Evolutionary conservation across 2,113 vertebrate genomes (phyloP).

Genomic region (Oncorhynchus gorbuscha): DNA sequence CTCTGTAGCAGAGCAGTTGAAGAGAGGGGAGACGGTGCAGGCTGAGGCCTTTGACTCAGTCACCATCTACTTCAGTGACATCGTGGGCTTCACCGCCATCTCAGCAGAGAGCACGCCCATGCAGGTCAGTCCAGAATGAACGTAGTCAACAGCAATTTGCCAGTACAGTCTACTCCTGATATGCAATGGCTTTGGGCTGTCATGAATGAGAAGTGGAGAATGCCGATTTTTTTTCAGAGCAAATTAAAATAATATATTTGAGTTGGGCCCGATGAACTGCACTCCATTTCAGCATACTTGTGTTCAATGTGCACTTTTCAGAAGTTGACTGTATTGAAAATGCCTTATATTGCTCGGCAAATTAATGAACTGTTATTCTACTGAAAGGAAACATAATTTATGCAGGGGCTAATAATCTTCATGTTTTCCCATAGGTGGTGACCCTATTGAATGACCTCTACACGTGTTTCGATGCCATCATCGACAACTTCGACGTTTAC

Average conservation of each 20-base stretch:
- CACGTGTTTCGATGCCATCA: constrained; percentile 93
- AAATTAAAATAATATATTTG: too few species aligned
- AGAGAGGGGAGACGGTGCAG: constrained; percentile 85
- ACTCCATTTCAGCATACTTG: too few species aligned
- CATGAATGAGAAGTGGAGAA: too few species aligned
- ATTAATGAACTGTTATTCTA: too few species aligned
- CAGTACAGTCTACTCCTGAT: not conserved
- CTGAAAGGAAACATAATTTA: too few species aligned
- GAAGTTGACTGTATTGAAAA: too few species aligned
- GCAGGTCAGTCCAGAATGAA: constrained; percentile 65
- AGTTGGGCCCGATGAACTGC: too few species aligned
- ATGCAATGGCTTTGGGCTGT: too few species aligned
- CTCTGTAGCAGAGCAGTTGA: constrained; percentile 90
- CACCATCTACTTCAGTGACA: constrained; percentile 95
- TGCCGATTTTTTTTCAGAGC: too few species aligned
- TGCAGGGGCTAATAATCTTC: not conserved
- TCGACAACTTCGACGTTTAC: constrained; percentile 96
- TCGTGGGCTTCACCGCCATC: constrained; percentile 87
- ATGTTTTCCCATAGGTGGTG: constrained; percentile 77
- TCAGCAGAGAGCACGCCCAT: constrained; percentile 83
- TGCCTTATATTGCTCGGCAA: too few species aligned
- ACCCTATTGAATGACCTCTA: constrained; percentile 89
- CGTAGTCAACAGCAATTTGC: not conserved
- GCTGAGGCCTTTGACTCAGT: constrained; percentile 91
- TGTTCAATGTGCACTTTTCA: too few species aligned